Base-by-base conservation (phyloP, 2,797 vertebrate species). In the Chrosomus eos region DNA sequence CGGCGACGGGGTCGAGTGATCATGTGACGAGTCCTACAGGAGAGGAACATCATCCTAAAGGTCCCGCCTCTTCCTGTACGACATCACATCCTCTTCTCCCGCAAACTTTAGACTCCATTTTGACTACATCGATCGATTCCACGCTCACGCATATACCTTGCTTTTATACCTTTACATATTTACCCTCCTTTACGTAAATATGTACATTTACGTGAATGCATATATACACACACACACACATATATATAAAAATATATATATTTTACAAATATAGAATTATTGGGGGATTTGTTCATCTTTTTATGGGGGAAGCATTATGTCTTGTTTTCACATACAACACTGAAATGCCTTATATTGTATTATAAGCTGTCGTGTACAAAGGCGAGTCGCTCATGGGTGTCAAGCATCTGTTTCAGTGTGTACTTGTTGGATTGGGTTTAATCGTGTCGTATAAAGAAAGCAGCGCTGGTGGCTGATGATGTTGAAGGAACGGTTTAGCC, bases 261-360 rank as follows among this genome's bases (percentile, higher is more conserved):
- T 94, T 93, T 95, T 94, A 94, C 87, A 93, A 94, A 93, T 90
- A 91, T 88, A 93, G 91, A 92, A 73, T 92, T 38, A 82, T 89
- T 95, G 95, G 95, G 96, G 96, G 93, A 95, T 96, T 93, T 96
- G 93, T 96, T 96, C 95, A 94, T 97, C 96, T 97, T 96, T 96
- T 96, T 96, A 97, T 95, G 95, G 95, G 94, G 95, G 94, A 95
- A 94, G 95, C 92, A 95, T 95, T 95, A 95, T 89, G 97, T 95
- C 95, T 96, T 95, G 95, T 97, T 97, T 93, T 94, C 93, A 97
- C 97, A 98, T 97, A 97, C 94, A 95, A 97, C 97, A 98, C 97
- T 96, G 97, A 99, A 98, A 99, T 99, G 98, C 98, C 98, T 99
- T 99, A 99, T 98, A 98, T 99, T 99, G 97, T 99, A 98, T 96